phyloP scores from a whole-genome alignment of 2,888 invertebrate species.

The Chelonus formosanus region DNA sequence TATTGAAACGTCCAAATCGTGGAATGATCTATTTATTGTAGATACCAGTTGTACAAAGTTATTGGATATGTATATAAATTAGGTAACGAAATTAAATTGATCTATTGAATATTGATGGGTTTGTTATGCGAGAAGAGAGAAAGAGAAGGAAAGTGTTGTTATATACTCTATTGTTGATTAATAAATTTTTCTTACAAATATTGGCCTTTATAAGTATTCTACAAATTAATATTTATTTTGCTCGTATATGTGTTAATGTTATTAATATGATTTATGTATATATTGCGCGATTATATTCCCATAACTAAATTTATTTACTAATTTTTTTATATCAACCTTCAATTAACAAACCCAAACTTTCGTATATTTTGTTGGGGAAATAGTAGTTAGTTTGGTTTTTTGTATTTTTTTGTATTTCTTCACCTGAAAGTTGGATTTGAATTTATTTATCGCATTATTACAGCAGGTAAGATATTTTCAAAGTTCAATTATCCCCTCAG shows the following conservation, averaged over 20 bases:
- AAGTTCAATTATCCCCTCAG: too few species aligned
- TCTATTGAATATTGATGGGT: conserved; percentile 53
- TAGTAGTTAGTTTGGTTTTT: conserved; percentile 6
- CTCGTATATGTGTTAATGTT: conserved; percentile 24
- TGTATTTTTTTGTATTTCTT: conserved; percentile 1
- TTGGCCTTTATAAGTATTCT: conserved; percentile 58
- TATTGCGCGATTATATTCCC: conserved; percentile 37
- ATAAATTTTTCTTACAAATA: conserved; percentile 64
- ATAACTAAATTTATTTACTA: conserved; percentile 35
- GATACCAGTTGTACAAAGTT: conserved; percentile 44
- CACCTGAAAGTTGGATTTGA: conserved; percentile 9
- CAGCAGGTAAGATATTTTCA: conserved; percentile 42
- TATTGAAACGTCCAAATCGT: conserved; percentile 48
- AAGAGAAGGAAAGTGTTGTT: conserved; percentile 55
- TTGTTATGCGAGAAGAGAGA: conserved; percentile 59
- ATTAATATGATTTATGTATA: conserved; percentile 23
- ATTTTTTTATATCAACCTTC: conserved; percentile 36
- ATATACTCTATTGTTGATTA: conserved; percentile 58
- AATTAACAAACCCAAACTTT: conserved; percentile 42
- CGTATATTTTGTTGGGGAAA: not conserved
- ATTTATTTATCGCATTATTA: conserved; percentile 11
- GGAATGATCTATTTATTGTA: conserved; percentile 58
- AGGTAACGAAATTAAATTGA: conserved; percentile 48
- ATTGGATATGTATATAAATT: conserved; percentile 39
- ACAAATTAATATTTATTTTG: conserved; percentile 39